Evolutionary conservation across 2,797 vertebrate genomes (phyloP).

Genomic region (Enteromius afrohamiltoni): DNA sequence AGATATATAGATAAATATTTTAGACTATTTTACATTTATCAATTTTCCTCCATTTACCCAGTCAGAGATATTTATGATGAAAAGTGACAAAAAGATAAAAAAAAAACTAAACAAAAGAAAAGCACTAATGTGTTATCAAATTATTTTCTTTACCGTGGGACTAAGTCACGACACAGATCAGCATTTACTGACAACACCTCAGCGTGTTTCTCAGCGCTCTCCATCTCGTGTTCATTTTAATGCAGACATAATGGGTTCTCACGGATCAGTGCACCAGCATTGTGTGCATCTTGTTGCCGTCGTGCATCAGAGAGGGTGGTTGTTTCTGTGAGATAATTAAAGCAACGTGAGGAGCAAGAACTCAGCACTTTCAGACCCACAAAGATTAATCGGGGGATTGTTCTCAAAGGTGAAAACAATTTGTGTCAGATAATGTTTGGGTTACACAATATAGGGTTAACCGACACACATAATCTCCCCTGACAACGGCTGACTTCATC

Average conservation of each 20-base stretch:
- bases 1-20: neutral
- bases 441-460: constrained; percentile 22
- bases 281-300: constrained; percentile 68
- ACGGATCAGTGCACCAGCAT: constrained; percentile 67
- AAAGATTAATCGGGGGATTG: constrained; percentile 33
- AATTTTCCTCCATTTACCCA: neutral
- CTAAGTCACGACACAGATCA: neutral
- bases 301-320: constrained; percentile 63
- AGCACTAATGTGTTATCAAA: neutral
- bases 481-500: constrained; percentile 35
- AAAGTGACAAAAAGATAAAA: neutral
- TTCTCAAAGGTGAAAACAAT: constrained; percentile 27
- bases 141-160: neutral
- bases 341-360: constrained; percentile 20
- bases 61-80: neutral
- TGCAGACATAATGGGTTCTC: constrained; percentile 72
- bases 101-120: neutral
- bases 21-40: neutral
- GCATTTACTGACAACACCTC: constrained; percentile 1
- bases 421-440: constrained; percentile 24
- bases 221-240: constrained; percentile 64
- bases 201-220: constrained; percentile 43
- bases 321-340: constrained; percentile 48
- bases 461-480: constrained; percentile 35
- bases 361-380: constrained; percentile 6